These are phyloP conservation scores for Eretmocerus hayati DNA, from an alignment of 2,888 invertebrate species.

Conservation along the genomic window DNA sequence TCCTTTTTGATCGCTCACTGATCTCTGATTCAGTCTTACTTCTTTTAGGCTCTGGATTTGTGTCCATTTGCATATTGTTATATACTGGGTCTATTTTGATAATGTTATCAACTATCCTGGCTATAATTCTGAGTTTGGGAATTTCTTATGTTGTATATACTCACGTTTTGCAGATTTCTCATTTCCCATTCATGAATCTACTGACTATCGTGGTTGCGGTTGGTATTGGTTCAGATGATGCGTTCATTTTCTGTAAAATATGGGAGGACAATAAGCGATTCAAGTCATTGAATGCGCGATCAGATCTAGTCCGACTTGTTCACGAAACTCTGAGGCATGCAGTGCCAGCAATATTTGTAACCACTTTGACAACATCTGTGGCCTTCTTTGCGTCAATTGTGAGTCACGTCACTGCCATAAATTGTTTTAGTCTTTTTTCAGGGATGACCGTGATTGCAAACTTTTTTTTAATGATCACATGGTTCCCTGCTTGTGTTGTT, in stretches of 20 bases:
- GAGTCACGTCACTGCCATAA: constrained; percentile 88
- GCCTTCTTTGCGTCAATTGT: constrained; percentile 90
- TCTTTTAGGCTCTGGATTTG: constrained; percentile 67
- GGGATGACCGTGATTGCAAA: constrained; percentile 88
- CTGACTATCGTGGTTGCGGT: constrained; percentile 86
- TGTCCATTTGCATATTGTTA: constrained; percentile 73
- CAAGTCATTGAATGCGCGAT: constrained; percentile 43
- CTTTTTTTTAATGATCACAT: constrained; percentile 83
- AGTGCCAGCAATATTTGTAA: constrained; percentile 84
- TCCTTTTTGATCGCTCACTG: constrained; percentile 77
- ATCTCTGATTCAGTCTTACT: constrained; percentile 76
- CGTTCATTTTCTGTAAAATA: constrained; percentile 83
- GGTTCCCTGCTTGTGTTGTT: constrained; percentile 86
- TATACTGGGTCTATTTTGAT: constrained; percentile 84
- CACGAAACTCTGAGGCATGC: constrained; percentile 80
- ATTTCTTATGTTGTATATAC: constrained; percentile 88
- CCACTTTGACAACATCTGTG: constrained; percentile 87
- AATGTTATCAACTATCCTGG: constrained; percentile 73
- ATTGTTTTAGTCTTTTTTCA: constrained; percentile 91
- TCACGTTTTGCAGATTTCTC: constrained; percentile 74
- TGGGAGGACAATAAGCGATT: constrained; percentile 67
- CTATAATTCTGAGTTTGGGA: constrained; percentile 79
- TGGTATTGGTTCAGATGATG: constrained; percentile 92
- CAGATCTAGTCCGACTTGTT: constrained; percentile 59
- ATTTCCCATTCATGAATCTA: constrained; percentile 98